Conservation (phyloP, 2,113 vertebrate genomes). For the Nasalis larvatus region DNA sequence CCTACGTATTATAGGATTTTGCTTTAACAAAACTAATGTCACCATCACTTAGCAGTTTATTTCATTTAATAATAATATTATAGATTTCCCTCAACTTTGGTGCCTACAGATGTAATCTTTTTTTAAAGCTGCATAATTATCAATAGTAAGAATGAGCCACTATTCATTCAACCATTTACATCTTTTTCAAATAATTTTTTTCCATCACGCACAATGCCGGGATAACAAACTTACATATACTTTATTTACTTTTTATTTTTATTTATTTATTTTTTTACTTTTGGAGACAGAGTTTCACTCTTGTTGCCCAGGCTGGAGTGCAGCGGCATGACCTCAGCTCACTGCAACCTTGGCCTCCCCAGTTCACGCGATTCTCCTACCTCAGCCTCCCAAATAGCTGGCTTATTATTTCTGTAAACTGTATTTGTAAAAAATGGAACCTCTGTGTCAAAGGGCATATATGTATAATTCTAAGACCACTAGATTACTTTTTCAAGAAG, state of each 20-base stretch:
- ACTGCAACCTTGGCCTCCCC: too few relatives aligned
- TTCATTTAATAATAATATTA: not conserved
- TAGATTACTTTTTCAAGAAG: not conserved
- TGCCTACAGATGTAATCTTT: not conserved
- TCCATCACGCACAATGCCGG: not conserved
- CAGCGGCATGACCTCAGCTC: too few relatives aligned
- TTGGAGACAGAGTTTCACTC: too few relatives aligned
- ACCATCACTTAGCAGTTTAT: not conserved
- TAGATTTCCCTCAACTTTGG: not conserved
- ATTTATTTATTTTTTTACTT: too few relatives aligned
- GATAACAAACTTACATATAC: not conserved
- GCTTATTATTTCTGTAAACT: not conserved
- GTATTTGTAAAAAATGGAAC: not conserved
- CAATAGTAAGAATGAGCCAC: not conserved
- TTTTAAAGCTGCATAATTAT: not conserved
- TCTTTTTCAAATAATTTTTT: slow-evolving; percentile 12
- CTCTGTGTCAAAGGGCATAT: not conserved
- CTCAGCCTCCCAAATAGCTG: too few relatives aligned
- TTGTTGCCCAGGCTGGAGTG: too few relatives aligned
- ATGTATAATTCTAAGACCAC: slow-evolving; percentile 3
- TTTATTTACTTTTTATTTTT: not conserved
- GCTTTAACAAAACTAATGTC: not conserved
- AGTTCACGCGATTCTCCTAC: too few relatives aligned
- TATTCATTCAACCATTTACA: slow-evolving; percentile 11
- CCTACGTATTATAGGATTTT: not conserved